Conservation (phyloP, 2,888 invertebrate genomes). For the Eugnorisma glareosa region DNA sequence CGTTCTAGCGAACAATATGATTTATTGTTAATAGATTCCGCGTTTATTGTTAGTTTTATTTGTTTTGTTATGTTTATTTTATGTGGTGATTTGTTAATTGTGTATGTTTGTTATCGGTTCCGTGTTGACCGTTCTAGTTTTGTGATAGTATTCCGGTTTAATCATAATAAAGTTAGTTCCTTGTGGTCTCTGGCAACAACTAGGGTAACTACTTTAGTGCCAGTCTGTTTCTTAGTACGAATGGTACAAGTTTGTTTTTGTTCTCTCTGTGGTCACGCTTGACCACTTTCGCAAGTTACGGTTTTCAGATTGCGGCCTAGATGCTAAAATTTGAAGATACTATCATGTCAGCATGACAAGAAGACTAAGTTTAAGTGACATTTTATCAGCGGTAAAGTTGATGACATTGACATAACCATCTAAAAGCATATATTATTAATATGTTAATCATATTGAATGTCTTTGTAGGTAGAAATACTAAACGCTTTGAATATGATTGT, state of each 20-base stretch:
- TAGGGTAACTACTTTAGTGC: conserved; percentile 38
- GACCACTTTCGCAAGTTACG: not conserved
- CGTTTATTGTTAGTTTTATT: conserved; percentile 85
- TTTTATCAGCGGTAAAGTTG: not conserved
- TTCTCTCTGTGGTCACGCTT: not conserved
- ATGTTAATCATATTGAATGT: not conserved
- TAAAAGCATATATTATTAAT: not conserved
- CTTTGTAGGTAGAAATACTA: not conserved
- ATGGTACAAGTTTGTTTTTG: conserved; percentile 7
- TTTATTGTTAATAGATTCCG: conserved; percentile 87
- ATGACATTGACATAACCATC: not conserved
- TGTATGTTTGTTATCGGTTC: conserved; percentile 62
- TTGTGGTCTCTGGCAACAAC: conserved; percentile 40
- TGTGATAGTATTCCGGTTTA: conserved; percentile 39
- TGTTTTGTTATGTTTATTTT: conserved; percentile 67
- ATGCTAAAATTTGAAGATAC: not conserved
- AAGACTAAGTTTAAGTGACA: not conserved
- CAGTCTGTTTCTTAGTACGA: conserved; percentile 18
- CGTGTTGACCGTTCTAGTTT: conserved; percentile 57
- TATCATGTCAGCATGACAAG: not conserved
- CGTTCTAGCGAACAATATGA: conserved; percentile 80
- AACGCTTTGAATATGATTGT: not conserved
- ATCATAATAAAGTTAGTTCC: conserved; percentile 51
- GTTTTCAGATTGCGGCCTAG: not conserved
- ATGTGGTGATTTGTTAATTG: conserved; percentile 64